Evolutionary conservation across 2,113 vertebrate genomes (phyloP), one percentile per base, ranked within the genome.

Genomic region (Oncorhynchus mykiss): DNA sequence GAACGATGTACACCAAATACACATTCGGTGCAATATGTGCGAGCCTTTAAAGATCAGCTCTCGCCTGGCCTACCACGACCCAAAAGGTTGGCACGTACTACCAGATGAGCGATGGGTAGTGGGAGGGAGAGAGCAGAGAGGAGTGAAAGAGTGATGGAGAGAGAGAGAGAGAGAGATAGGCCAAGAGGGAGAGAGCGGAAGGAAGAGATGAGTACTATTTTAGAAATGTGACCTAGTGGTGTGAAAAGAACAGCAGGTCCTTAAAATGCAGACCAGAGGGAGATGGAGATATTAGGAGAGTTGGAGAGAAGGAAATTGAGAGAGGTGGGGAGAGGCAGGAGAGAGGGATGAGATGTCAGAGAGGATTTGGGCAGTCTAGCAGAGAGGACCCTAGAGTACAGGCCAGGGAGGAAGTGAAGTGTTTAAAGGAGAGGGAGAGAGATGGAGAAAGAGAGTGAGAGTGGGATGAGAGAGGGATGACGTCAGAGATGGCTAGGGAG

Each of bases 291-390:
- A 57, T 20, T 16, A 22, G 13, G 66, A 39, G n/a, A 16, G 74
- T 70, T 27, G 69, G 45, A 75, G 45, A 22, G 7, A 54, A 24
- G 1, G 51, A 13, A 60, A 22, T 54, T 27, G 62, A 34, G 62
- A 8, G 39, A 54, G 39, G 48, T 22, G 25, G 59, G 54, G 76
- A 51, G 12, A 9, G 20, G 11, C 8, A 20, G 4, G 34, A 78
- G 70, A 34, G 76, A 77, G 78, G 80, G 76, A 4, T 7, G 67
- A 20, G 67, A 69, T 39, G 67, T 27, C 66, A 34, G 25, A 67
- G 27, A 27, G 29, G 66, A 67, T 27, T 18, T 34, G 66, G 66
- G 7, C 29, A 31, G 66, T 67, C 27, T 31, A 67, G 66, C 66
- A 67, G 6, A 27, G 24, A 67, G 66, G 27, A 27, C 29, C 13